Base-by-base conservation (phyloP, 2,888 invertebrate species). In the Timema podura region DNA sequence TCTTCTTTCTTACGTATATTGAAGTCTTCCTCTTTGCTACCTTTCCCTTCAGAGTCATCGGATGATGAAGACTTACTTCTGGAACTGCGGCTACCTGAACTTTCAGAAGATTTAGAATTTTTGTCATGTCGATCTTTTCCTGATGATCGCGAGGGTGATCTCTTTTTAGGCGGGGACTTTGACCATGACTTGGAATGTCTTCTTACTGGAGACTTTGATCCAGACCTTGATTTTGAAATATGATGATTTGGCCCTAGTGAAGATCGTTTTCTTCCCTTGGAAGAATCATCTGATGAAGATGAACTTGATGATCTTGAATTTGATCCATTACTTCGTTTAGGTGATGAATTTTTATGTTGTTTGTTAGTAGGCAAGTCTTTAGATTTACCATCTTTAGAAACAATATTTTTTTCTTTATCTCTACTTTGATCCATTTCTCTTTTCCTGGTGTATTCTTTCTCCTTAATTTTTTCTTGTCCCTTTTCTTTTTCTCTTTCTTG, bases 1-100 rank as follows among this genome's bases (percentile, higher is more conserved):
- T 92, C 86, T 81, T 90, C 88, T 83, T 93, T 90, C 83, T 92
- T 85, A 77, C 89, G 83, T 74, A 90, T 88, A 79, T 90, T 90
- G 79, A 90, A 90, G 76, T 88, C 87, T 71, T 82, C 85, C 74
- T 86, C 85, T 79, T 80, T 5, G 46, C 47, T 66, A 68, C 70
- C 70, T 65, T 73, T 70, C 16, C 30, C 30, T 30, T 64, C 73
- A 59, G 69, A 71, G 48, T 57, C 57, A 48, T 67, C 71, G 48
- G 73, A 73, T 46, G 70, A 71, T 0, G 73, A 73, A 3, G 71
- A 73, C 48, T 65, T 68, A 59, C 68, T 70, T 48, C 68, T 64
- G 54, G 71, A 70, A 49, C 68, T 69, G 2, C 57, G 68, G 48
- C 67, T 64, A 9, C 61, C 69, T 6, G 71, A 71, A 57, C 71